A percentile compares a stretch with the other conserved stretches of the same genome.
phyloP scores from a whole-genome alignment of 2,888 invertebrate species.

The Lochmaea crataegi region DNA sequence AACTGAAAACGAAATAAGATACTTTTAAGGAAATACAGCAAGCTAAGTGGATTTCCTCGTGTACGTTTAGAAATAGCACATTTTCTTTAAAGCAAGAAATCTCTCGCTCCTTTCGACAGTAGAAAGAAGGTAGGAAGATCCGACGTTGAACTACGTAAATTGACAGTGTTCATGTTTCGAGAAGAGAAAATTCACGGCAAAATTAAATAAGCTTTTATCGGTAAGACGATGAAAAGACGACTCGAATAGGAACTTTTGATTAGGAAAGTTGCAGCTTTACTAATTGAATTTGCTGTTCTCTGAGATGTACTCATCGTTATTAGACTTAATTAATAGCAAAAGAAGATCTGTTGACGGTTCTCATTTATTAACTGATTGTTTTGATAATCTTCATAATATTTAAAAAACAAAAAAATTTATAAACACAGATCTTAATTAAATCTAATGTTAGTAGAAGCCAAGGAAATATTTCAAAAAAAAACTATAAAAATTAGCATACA shows the following conservation, averaged over 20 bases:
- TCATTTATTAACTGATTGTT: slow-evolving; percentile 18
- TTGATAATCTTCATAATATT: not conserved
- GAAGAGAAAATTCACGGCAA: slow-evolving; percentile 17
- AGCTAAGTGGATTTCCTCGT: not conserved
- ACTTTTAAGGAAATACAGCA: not conserved
- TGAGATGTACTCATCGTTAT: slow-evolving; percentile 19
- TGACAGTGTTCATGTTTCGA: slow-evolving; percentile 24
- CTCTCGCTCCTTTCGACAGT: not conserved
- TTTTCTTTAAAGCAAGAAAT: not conserved
- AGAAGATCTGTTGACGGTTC: slow-evolving; percentile 25
- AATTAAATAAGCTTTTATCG: slow-evolving; percentile 30
- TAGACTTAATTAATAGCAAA: slow-evolving; percentile 22
- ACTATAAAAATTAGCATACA: no score
- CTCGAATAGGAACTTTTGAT: slow-evolving; percentile 27
- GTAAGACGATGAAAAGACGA: slow-evolving; percentile 28
- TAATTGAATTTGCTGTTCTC: slow-evolving; percentile 28
- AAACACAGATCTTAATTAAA: no score
- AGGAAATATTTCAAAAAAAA: no score
- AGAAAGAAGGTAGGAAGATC: not conserved
- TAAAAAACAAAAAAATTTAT: no score
- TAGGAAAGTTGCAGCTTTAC: slow-evolving; percentile 28
- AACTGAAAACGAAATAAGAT: not conserved
- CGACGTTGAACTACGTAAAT: slow-evolving; percentile 2
- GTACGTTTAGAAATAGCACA: not conserved
- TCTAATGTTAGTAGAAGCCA: no score